Percentiles rank a stretch among this genome's conserved stretches.
Evolutionary conservation across 2,888 invertebrate species (phyloP).

Genomic region (Eupithecia insigniata): DNA sequence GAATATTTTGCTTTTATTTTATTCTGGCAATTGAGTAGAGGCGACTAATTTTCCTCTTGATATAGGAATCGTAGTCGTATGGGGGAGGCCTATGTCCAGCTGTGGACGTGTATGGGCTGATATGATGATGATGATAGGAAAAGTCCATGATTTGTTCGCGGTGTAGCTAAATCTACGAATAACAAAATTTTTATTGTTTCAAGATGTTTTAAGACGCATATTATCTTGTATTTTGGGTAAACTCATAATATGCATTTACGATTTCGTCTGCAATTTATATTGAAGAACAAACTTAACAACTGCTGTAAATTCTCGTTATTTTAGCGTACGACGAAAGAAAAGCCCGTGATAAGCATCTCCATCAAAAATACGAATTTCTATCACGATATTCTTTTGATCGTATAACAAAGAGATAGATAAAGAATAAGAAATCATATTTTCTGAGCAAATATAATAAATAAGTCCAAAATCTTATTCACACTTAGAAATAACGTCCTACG

Average conservation of each 20-base stretch:
- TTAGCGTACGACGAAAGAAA: background rate
- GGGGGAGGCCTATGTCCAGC: too few relatives aligned
- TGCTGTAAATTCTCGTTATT: background rate
- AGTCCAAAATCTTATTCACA: slow-evolving; percentile 23
- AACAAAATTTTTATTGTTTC: slow-evolving; percentile 11
- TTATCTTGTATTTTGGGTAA: background rate
- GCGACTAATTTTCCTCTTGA: background rate
- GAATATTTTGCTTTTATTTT: background rate
- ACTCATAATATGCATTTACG: slow-evolving; percentile 12
- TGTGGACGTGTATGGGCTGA: too few relatives aligned
- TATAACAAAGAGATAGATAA: background rate
- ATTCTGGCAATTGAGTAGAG: background rate
- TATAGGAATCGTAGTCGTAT: too few relatives aligned
- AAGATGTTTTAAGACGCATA: slow-evolving; percentile 13
- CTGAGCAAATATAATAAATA: slow-evolving; percentile 3
- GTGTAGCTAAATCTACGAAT: slow-evolving; percentile 15
- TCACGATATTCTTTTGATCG: background rate
- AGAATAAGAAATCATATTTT: background rate
- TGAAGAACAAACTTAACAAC: background rate
- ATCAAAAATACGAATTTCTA: background rate
- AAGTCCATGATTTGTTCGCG: background rate
- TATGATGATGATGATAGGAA: too few relatives aligned
- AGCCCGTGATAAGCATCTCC: background rate
- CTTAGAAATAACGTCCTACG: slow-evolving; percentile 19
- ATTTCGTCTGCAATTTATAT: background rate